phyloP scores from a whole-genome alignment of 2,113 vertebrate genomes.

The Rhinoderma darwinii region DNA sequence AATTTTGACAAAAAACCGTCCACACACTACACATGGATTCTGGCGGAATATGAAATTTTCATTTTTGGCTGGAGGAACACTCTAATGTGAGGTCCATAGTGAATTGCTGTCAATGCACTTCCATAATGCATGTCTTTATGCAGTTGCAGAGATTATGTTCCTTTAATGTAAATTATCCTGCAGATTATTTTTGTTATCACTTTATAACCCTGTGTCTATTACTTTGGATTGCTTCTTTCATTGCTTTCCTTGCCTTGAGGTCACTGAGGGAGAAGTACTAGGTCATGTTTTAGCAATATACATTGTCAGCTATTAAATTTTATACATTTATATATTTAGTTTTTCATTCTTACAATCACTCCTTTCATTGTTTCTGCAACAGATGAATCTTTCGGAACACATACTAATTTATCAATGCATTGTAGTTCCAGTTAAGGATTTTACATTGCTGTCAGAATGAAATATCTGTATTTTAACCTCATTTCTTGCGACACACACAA shows the following conservation, averaged over 20 bases:
- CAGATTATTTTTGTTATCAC: neutral
- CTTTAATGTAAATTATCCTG: neutral
- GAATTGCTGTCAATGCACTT: no score
- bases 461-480: conserved; percentile 41
- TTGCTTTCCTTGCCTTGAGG: neutral
- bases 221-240: neutral
- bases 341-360: neutral
- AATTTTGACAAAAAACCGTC: no score
- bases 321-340: neutral
- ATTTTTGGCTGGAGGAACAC: no score
- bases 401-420: conserved; percentile 42
- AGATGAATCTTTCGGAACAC: conserved; percentile 30
- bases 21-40: no score
- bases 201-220: neutral
- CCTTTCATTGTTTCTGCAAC: neutral
- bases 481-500: conserved; percentile 3
- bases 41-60: no score
- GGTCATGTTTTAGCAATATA: neutral
- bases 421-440: conserved; percentile 36
- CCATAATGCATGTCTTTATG: no score
- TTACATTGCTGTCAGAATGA: conserved; percentile 34
- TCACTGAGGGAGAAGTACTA: neutral
- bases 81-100: no score
- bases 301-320: neutral
- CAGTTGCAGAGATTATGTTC: neutral